Percentiles rank a stretch among this genome's conserved stretches.
These are phyloP conservation scores for Drosophila nasuta DNA, from an alignment of 1,140 invertebrate species.

Conservation along the genomic window DNA sequence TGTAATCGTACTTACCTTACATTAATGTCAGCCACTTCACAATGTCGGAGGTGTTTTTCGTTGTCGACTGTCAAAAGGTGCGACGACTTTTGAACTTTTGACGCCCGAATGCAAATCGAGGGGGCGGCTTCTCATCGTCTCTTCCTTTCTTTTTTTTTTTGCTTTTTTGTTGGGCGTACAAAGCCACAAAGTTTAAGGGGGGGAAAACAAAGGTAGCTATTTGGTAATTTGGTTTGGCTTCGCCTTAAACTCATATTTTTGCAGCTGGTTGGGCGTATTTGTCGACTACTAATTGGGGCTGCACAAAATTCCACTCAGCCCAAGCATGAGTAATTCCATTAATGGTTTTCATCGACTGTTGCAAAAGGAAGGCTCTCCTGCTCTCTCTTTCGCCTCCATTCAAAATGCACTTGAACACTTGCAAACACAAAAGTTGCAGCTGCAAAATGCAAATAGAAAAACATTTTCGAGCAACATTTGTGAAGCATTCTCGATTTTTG, in stretches of 20 bases:
- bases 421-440: constrained; percentile 20
- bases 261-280: not conserved
- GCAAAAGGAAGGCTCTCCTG: too few species aligned
- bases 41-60: constrained; percentile 18
- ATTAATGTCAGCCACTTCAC: constrained; percentile 58
- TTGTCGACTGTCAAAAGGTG: constrained; percentile 43
- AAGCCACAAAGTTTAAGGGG: constrained; percentile 62
- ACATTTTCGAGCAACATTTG: constrained; percentile 13
- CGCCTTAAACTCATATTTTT: constrained; percentile 13
- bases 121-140: constrained; percentile 7
- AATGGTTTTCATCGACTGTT: constrained; percentile 28
- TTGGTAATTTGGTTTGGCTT: constrained; percentile 53
- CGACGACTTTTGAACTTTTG: constrained; percentile 71
- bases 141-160: too few species aligned
- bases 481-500: constrained; percentile 13
- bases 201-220: constrained; percentile 21
- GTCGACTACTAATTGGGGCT: constrained; percentile 25
- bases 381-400: not conserved
- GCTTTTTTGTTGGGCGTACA: constrained; percentile 14
- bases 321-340: constrained; percentile 37
- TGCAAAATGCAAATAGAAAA: constrained; percentile 31
- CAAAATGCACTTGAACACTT: constrained; percentile 22
- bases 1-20: constrained; percentile 33
- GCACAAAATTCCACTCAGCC: constrained; percentile 1
- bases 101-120: constrained; percentile 52